These are phyloP conservation scores for Sakesphorus luctuosus DNA, from an alignment of 2,113 vertebrate species.

Conservation along the genomic window DNA sequence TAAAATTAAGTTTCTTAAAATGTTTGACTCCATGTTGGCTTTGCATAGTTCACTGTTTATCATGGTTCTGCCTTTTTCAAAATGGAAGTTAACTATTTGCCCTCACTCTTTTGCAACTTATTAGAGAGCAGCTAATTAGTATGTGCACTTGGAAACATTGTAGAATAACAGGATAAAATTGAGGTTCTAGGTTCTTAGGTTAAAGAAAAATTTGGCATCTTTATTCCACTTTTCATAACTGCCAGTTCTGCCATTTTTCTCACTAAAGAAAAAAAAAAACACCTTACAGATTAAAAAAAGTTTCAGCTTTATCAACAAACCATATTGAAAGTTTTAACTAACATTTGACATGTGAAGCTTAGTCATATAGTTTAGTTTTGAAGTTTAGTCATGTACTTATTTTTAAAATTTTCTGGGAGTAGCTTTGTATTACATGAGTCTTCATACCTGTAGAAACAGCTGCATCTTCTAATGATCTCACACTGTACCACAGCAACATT, in stretches of 20 bases:
- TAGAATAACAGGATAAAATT: not conserved
- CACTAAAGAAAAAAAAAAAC: not conserved
- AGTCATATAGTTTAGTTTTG: too few species aligned
- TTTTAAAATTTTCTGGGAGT: not conserved
- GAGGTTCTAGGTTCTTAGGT: not conserved
- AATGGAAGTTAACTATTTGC: not conserved
- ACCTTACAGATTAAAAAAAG: not conserved
- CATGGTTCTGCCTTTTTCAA: not conserved
- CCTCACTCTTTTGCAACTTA: not conserved
- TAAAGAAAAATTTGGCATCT: not conserved
- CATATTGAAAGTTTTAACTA: not conserved
- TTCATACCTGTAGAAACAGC: not conserved
- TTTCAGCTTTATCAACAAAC: not conserved
- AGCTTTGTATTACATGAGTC: not conserved
- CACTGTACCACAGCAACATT: not conserved
- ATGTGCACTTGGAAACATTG: not conserved
- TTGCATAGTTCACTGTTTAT: not conserved
- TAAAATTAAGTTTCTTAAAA: not conserved
- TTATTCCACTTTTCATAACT: not conserved
- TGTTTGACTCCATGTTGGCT: not conserved
- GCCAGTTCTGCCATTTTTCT: not conserved
- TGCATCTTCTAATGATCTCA: not conserved
- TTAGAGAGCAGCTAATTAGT: not conserved
- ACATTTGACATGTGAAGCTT: not conserved
- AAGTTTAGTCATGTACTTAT: too few species aligned